phyloP scores from a whole-genome alignment of 2,113 vertebrate species.

The Corythaixoides concolor region DNA sequence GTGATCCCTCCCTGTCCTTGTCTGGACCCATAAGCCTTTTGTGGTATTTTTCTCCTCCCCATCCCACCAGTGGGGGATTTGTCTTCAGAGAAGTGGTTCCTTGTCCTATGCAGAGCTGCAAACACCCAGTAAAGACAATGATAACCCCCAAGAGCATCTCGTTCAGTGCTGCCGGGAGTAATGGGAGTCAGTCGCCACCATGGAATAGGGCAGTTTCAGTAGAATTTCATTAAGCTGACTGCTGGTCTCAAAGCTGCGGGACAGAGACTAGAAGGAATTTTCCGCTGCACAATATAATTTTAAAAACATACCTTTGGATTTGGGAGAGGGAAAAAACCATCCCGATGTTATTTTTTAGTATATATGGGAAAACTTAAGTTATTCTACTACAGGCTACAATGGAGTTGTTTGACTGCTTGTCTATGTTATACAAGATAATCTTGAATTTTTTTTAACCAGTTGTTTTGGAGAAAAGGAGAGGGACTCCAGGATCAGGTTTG shows the following conservation, averaged over 20 bases:
- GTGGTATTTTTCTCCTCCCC: no score
- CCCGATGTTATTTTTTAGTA: neutral
- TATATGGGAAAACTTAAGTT: rapidly evolving
- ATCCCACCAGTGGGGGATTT: neutral
- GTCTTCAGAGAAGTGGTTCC: neutral
- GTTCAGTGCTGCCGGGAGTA: neutral
- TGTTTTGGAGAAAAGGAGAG: neutral
- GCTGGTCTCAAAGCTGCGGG: neutral
- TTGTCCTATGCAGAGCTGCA: neutral
- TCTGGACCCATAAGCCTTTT: no score
- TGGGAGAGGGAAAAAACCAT: no score
- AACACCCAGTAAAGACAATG: neutral
- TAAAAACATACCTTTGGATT: neutral
- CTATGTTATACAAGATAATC: neutral
- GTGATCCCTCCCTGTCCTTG: no score
- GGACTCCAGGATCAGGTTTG: neutral
- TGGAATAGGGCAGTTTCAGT: neutral
- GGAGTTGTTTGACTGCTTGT: neutral
- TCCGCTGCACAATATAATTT: neutral
- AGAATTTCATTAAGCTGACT: neutral
- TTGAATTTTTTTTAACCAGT: neutral
- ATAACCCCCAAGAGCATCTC: neutral
- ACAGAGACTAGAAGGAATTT: neutral
- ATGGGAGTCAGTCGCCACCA: neutral
- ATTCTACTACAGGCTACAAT: neutral